A percentile compares a stretch with the other conserved stretches of the same genome.
These are phyloP conservation scores for Caenorhabditis sp. DNA, from an alignment of 2,888 invertebrate species.

Conservation along the genomic window DNA sequence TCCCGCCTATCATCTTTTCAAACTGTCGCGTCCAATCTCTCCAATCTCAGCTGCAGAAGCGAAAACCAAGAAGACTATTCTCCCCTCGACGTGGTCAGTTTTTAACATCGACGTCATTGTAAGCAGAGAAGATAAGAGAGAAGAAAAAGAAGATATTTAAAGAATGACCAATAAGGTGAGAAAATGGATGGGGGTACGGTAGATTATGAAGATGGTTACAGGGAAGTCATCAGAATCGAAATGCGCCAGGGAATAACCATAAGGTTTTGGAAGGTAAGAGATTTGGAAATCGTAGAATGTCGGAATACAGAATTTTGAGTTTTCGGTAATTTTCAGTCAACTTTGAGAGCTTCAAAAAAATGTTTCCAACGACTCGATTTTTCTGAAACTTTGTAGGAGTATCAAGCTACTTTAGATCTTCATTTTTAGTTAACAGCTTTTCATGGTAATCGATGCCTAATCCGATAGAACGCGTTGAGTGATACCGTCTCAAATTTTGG, in stretches of 20 bases:
- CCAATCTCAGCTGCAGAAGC: neutral
- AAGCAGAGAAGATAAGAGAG: neutral
- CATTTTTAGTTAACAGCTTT: no score
- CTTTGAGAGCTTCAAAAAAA: no score
- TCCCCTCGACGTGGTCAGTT: constrained; percentile 4
- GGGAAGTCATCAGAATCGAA: constrained; percentile 9
- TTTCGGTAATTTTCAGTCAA: no score
- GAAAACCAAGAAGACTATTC: no score
- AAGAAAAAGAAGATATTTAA: neutral
- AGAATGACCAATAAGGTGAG: constrained; percentile 32
- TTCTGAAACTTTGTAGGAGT: no score
- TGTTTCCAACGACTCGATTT: no score
- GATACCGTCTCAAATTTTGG: no score
- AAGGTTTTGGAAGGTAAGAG: constrained; percentile 26
- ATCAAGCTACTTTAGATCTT: no score
- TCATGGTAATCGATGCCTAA: no score
- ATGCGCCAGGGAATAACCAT: constrained; percentile 13
- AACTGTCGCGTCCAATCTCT: neutral
- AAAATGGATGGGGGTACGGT: neutral
- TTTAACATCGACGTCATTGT: neutral
- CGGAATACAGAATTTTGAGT: no score
- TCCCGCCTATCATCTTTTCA: neutral
- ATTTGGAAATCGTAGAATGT: constrained; percentile 42
- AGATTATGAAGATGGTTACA: neutral
- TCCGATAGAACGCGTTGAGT: no score